Conservation (phyloP, 2,797 vertebrate species). For the Nannoperca obscura region DNA sequence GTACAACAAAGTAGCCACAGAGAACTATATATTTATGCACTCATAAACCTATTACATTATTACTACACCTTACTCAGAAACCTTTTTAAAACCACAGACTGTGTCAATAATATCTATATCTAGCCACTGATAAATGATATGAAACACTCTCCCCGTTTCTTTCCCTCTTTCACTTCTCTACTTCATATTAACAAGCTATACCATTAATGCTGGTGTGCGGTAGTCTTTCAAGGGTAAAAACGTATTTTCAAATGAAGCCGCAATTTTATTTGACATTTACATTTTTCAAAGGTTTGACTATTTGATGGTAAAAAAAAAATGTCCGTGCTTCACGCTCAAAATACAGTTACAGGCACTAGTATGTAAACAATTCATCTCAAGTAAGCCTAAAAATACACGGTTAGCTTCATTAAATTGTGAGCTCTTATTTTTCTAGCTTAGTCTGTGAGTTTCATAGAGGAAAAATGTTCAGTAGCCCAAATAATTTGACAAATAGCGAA, state of each 20-base stretch:
- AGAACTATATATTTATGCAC: conserved; percentile 23
- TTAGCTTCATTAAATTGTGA: not conserved
- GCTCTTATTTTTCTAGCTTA: not conserved
- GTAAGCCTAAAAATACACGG: not conserved
- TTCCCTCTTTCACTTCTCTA: conserved; percentile 73
- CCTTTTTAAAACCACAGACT: conserved; percentile 75
- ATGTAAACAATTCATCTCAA: not conserved
- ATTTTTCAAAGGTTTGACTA: not conserved
- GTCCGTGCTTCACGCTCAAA: not conserved
- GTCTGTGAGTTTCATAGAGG: not conserved
- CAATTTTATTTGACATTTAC: not conserved
- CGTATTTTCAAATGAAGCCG: not conserved
- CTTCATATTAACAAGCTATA: conserved; percentile 34
- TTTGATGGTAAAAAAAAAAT: not conserved
- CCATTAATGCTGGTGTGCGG: not conserved
- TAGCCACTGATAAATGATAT: conserved; percentile 65
- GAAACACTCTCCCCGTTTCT: conserved; percentile 69
- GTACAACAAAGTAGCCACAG: conserved; percentile 23
- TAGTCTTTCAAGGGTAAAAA: not conserved
- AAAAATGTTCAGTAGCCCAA: not conserved
- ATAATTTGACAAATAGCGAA: not conserved
- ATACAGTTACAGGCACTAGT: no score
- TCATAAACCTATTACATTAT: conserved; percentile 44
- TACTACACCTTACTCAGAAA: conserved; percentile 37
- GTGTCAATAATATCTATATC: conserved; percentile 57